A percentile compares a stretch with the other conserved stretches of the same genome.
These are phyloP conservation scores for Tapirus terrestris DNA, from an alignment of 2,113 vertebrate genomes.

Conservation along the genomic window DNA sequence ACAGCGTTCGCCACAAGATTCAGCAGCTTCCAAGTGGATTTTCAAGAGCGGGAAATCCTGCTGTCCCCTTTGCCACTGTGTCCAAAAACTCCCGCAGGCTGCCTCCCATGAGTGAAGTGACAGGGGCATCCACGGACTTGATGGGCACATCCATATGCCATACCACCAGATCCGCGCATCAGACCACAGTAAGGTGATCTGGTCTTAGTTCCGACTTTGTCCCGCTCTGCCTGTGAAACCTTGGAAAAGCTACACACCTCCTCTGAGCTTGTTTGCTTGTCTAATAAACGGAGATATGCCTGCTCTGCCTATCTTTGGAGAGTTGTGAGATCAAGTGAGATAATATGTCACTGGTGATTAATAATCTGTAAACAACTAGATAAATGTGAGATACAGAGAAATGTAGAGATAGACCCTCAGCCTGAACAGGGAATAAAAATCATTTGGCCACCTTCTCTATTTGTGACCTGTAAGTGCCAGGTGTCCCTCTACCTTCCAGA, in stretches of 20 bases:
- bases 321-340: background rate
- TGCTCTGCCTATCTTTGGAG: background rate
- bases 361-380: background rate
- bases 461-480: background rate
- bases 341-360: background rate
- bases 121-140: slow-evolving; percentile 90
- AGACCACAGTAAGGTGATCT: background rate
- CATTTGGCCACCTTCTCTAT: background rate
- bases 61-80: background rate
- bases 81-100: background rate
- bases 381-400: background rate
- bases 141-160: slow-evolving; percentile 92
- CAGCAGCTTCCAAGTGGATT: background rate
- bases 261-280: background rate
- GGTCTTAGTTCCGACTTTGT: background rate
- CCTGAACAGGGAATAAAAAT: background rate
- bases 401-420: background rate
- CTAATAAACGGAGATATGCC: background rate
- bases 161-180: slow-evolving; percentile 84
- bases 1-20: background rate
- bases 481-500: background rate
- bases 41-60: background rate
- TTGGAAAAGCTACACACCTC: background rate
- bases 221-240: background rate
- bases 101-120: slow-evolving; percentile 50